Conservation (phyloP, 2,888 invertebrate genomes). For the Unio pictorum region DNA sequence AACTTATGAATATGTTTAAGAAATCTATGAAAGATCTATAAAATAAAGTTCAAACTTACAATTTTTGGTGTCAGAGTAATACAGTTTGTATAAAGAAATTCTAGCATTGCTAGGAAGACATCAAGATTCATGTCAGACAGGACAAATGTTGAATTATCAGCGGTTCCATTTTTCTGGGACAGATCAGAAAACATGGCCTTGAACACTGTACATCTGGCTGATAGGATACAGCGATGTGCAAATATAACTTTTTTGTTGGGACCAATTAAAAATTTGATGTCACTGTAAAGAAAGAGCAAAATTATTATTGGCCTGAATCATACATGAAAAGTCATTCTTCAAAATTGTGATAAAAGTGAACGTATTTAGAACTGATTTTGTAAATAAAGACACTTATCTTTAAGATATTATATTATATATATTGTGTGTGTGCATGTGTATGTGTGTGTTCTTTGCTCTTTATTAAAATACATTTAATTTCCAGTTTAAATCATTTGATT, state of each 20-base stretch:
- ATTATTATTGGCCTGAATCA: neutral
- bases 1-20: too few relatives aligned
- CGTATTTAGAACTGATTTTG: too few relatives aligned
- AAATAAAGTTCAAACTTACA: slow-evolving; percentile 42
- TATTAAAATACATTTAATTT: too few relatives aligned
- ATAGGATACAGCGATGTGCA: slow-evolving; percentile 65
- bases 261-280: slow-evolving; percentile 68
- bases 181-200: slow-evolving; percentile 67
- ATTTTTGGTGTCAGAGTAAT: slow-evolving; percentile 64
- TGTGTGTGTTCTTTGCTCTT: too few relatives aligned
- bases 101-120: slow-evolving; percentile 65
- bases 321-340: too few relatives aligned
- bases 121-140: slow-evolving; percentile 66
- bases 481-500: too few relatives aligned
- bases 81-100: slow-evolving; percentile 69
- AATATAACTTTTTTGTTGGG: slow-evolving; percentile 62
- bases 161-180: slow-evolving; percentile 40
- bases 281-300: slow-evolving; percentile 50
- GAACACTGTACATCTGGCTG: slow-evolving; percentile 67
- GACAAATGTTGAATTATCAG: slow-evolving; percentile 64
- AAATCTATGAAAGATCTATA: too few relatives aligned
- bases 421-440: too few relatives aligned
- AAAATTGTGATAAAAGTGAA: too few relatives aligned
- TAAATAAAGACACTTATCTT: too few relatives aligned
- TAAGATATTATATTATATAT: too few relatives aligned